phyloP scores from a whole-genome alignment of 2,113 vertebrate genomes.

The Scolopax mira region DNA sequence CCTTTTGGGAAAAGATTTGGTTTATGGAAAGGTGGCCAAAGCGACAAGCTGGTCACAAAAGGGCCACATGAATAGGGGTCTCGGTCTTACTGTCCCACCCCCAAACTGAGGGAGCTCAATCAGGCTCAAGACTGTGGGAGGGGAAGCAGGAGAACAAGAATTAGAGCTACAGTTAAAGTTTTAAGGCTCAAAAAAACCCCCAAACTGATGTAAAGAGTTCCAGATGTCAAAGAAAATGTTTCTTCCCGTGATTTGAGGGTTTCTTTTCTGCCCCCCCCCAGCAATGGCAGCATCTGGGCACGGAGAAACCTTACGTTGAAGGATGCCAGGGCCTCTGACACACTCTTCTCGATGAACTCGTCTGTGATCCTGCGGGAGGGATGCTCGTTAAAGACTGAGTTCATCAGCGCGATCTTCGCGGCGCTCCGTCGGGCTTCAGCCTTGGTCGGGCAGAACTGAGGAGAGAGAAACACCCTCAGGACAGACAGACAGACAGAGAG shows the following conservation, averaged over 20 bases:
- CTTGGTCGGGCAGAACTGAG: constrained; percentile 96
- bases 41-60: neutral
- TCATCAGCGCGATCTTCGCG: constrained; percentile 97
- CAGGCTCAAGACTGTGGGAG: neutral
- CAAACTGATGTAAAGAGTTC: neutral
- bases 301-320: constrained; percentile 86
- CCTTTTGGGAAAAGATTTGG: neutral
- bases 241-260: neutral
- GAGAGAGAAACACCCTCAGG: neutral
- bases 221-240: neutral
- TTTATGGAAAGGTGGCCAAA: neutral
- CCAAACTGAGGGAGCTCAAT: neutral
- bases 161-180: neutral
- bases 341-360: constrained; percentile 97
- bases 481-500: no score
- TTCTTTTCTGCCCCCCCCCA: neutral
- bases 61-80: neutral
- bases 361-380: constrained; percentile 94
- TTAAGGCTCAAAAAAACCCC: neutral
- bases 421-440: constrained; percentile 93
- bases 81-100: rapidly evolving
- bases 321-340: constrained; percentile 91
- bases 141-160: neutral
- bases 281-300: neutral
- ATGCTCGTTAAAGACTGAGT: constrained; percentile 97